Conservation (phyloP, 2,113 vertebrate species). For the Eurystomus gularis region DNA sequence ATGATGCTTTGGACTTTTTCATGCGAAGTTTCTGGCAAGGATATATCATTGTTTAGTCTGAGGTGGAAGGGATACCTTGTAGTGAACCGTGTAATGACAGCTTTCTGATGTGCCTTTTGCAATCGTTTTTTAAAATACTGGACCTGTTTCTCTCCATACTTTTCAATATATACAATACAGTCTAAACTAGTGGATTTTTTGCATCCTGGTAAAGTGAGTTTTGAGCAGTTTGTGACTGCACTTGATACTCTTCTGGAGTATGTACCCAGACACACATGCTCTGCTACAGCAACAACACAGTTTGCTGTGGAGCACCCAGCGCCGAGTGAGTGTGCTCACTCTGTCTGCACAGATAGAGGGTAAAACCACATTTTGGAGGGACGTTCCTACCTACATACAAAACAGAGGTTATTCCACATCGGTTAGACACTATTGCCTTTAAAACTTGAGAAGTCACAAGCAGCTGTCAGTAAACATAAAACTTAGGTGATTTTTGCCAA, state of each 20-base stretch:
- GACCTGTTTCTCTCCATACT: neutral
- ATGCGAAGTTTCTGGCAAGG: neutral
- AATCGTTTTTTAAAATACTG: neutral
- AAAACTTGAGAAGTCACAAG: slow-evolving; percentile 18
- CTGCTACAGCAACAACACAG: neutral
- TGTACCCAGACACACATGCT: neutral
- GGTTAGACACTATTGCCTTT: neutral
- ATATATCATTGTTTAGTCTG: neutral
- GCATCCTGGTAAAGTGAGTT: neutral
- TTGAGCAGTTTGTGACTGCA: neutral
- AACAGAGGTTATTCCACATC: neutral
- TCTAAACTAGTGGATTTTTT: neutral
- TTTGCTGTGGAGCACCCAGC: neutral
- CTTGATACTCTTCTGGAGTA: neutral
- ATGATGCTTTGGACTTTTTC: neutral
- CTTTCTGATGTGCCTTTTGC: neutral
- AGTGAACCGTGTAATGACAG: neutral
- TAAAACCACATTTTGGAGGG: neutral
- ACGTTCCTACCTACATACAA: neutral
- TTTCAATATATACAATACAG: neutral
- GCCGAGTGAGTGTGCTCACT: neutral
- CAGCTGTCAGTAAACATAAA: neutral
- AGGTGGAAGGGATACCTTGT: neutral
- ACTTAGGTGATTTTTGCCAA: neutral
- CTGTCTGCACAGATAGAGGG: neutral